These are phyloP conservation scores for Falco columbarius DNA, from an alignment of 2,797 vertebrate genomes.

Conservation along the genomic window DNA sequence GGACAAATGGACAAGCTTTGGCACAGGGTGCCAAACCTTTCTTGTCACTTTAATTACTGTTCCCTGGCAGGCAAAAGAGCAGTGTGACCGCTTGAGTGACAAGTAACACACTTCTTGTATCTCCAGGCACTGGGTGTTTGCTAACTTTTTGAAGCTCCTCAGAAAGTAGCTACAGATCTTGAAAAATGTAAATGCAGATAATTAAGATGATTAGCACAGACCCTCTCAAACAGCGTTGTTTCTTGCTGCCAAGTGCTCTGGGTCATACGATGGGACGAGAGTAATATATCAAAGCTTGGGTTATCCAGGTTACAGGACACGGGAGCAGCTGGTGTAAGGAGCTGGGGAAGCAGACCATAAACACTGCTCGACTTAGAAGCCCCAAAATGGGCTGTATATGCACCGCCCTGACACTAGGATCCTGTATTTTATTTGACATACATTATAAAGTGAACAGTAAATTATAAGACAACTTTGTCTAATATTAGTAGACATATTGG, in stretches of 20 bases:
- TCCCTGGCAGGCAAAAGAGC: constrained; percentile 57
- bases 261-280: neutral
- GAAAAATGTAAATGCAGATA: constrained; percentile 47
- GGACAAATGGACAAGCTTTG: constrained; percentile 57
- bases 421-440: neutral
- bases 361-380: neutral
- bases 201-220: constrained; percentile 14
- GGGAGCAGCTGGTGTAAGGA: neutral
- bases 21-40: constrained; percentile 37
- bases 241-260: constrained; percentile 7
- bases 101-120: constrained; percentile 52
- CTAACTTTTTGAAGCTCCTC: constrained; percentile 48
- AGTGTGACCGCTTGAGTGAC: constrained; percentile 64
- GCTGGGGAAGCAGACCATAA: neutral
- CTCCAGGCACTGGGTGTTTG: constrained; percentile 41
- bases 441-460: neutral
- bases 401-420: neutral
- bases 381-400: rapidly evolving
- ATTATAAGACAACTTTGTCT: neutral
- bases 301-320: neutral
- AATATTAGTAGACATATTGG: neutral
- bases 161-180: constrained; percentile 46
- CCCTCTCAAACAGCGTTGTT: neutral
- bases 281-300: neutral
- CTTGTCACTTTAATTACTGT: constrained; percentile 59